Evolutionary conservation across 2,797 vertebrate genomes (phyloP), one percentile per base, ranked within the genome.

Genomic region (Kryptolebias ocellatus): DNA sequence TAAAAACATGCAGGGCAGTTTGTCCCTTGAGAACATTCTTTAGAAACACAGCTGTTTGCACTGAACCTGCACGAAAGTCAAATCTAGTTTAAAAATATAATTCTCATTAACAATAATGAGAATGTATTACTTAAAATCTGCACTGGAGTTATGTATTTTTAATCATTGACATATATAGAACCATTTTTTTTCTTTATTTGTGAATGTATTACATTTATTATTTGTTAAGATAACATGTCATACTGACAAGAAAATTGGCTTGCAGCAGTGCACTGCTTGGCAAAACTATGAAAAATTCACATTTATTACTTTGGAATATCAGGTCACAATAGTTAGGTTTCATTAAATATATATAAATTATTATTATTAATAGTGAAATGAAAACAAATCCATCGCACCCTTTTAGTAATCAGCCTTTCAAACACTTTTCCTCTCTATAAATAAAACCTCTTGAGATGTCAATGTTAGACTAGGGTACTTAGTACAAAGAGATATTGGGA

Each of bases 331-430:
- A 67, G 72, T 74, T 63, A 68, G 79, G 78, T 80, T 83, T 53
- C 84, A 85, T 90, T 79, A 87, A 86, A 82, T 81, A 77, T 81
- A 82, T 81, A 83, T 78, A 57, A 83, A 84, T 81, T 76, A 73
- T 73, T 83, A 75, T 85, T 52, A 73, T 73, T 83, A 75, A 84
- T 52, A 68, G 61, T 64, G 70, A 79, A 81, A 84, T 72, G 61
- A 66, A 50, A 52, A 28, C 11, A 49, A 58, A 78, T 65, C 84
- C 77, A 70, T 72, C 62, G 44, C 57, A 60, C 75, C 60, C 64
- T 74, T 79, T 78, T 70, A 72, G 45, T 63, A 27, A 51, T 42
- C 63, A 51, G 29, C 27, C 10, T 31, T n/a, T 31, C 34, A 45
- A 58, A 66, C 47, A 45, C 47, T 37, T 53, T 60, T 18, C 46